These are phyloP conservation scores for Arctopsyche grandis DNA, from an alignment of 1,140 invertebrate species.

Conservation along the genomic window DNA sequence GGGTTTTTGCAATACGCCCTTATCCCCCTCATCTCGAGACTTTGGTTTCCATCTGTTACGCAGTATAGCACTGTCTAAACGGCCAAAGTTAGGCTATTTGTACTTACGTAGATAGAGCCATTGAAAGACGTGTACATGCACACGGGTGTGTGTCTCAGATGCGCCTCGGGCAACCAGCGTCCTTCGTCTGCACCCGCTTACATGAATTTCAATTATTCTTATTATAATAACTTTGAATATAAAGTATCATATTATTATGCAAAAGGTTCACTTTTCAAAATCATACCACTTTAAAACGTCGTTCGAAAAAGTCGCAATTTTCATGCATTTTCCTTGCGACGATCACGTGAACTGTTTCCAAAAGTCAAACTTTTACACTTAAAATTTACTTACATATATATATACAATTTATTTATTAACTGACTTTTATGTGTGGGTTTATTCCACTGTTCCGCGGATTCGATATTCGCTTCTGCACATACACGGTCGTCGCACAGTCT, in stretches of 20 bases:
- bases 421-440: not conserved
- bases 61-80: conserved; percentile 24
- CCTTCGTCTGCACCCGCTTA: conserved; percentile 19
- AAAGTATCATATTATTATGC: conserved; percentile 1
- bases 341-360: no score
- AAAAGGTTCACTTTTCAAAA: not conserved
- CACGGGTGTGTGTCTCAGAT: conserved; percentile 5
- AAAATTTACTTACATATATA: no score
- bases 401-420: no score
- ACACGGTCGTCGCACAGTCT: not conserved
- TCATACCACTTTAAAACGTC: no score
- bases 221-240: conserved; percentile 37
- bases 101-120: conserved; percentile 27
- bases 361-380: no score
- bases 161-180: not conserved
- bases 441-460: not conserved
- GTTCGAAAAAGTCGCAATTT: no score
- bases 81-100: conserved; percentile 25
- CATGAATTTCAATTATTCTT: conserved; percentile 45
- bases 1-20: conserved; percentile 5
- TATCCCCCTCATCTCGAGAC: conserved; percentile 23
- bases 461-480: not conserved
- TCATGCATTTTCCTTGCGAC: no score
- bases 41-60: conserved; percentile 39
- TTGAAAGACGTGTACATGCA: conserved; percentile 9